These are phyloP conservation scores for Baccha elongata DNA, from an alignment of 2,888 invertebrate species.

Conservation along the genomic window DNA sequence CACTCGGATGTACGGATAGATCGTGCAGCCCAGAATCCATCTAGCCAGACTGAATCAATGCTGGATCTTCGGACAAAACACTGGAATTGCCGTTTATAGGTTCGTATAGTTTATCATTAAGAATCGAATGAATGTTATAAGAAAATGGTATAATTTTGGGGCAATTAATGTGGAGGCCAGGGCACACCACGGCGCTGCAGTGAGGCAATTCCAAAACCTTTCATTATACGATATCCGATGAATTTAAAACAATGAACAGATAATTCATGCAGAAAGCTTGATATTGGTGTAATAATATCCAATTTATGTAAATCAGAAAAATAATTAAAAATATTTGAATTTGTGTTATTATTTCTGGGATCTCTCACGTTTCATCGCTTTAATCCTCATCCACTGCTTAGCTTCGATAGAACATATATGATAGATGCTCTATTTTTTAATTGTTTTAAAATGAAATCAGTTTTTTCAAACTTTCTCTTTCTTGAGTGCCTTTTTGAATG, in stretches of 20 bases:
- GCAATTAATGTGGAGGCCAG: conserved; percentile 60
- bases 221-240: conserved; percentile 59
- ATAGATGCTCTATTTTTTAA: too few relatives aligned
- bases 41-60: conserved; percentile 26
- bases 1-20: conserved; percentile 39
- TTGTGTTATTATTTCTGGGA: too few relatives aligned
- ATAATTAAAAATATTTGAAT: too few relatives aligned
- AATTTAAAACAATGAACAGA: conserved; percentile 48
- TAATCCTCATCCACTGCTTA: too few relatives aligned
- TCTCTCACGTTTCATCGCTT: too few relatives aligned
- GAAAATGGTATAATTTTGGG: conserved; percentile 66
- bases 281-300: conserved; percentile 39
- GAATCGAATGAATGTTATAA: conserved; percentile 51
- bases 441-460: too few relatives aligned
- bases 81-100: conserved; percentile 14
- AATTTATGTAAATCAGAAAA: too few relatives aligned
- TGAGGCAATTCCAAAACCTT: conserved; percentile 29
- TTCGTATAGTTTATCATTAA: conserved; percentile 43
- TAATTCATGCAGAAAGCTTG: conserved; percentile 30
- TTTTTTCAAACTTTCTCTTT: too few relatives aligned
- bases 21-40: background rate
- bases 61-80: conserved; percentile 29
- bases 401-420: too few relatives aligned
- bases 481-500: too few relatives aligned
- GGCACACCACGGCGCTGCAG: background rate